Evolutionary conservation across 2,888 invertebrate species (phyloP), one percentile per base, ranked within the genome.

Genomic region (Cryptocephalus primarius): DNA sequence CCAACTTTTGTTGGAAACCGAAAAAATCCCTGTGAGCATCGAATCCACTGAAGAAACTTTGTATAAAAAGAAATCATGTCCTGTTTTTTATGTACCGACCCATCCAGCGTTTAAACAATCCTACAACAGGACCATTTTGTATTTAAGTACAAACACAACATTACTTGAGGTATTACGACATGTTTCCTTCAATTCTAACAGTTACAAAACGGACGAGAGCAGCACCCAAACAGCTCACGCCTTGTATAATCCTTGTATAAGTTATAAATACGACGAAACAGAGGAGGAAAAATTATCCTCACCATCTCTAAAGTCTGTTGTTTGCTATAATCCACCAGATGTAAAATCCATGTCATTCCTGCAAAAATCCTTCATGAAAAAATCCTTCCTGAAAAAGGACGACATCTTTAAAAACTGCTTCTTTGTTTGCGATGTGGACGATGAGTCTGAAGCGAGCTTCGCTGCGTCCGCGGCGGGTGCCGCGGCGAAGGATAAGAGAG

Each of bases 391-490:
- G n/a, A 36, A n/a, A 6, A 36, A 36, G 12, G 12, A 55, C 38
- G 64, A 65, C 41, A 49, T 61, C 9, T 57, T 65, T 44, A 68
- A 66, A 48, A 62, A 73, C 40, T 65, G 71, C 52, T 74, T 74
- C 39, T 22, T 22, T 6, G 22, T 22, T 22, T 22, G 22, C 22
- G 22, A 22, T 22, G 22, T 22, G 22, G 60, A 64, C 11, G 70
- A 70, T 45, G 67, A 72, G 54, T 70, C 72, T 2, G 72, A 75
- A 48, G 72, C 78, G 54, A 86, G 86, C 57, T 82, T 89, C 47
- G 88, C 88, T 9, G 90, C 91, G 42, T 82, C 89, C 47, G 88
- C 88, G 9, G 90, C 91, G 42, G 89, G 86, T 43, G 84, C 86
- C 51, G 86, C 87, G 12, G 90, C 90, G 44, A 90, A 91, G 71